These are phyloP conservation scores for Temnothorax rugatulus DNA, from an alignment of 2,888 invertebrate genomes.

Conservation along the genomic window DNA sequence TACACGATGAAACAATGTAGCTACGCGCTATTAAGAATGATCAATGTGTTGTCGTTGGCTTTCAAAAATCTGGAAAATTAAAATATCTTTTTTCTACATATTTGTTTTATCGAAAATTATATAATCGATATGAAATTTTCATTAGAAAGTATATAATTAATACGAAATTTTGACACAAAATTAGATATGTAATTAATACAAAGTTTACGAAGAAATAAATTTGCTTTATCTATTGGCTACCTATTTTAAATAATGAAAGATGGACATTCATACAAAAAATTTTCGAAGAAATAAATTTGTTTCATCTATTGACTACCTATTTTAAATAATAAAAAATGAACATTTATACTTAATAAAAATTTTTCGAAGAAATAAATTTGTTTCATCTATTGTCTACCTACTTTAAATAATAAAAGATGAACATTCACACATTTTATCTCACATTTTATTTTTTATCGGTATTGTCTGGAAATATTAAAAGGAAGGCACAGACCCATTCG, in stretches of 20 bases:
- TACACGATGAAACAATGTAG: slow-evolving; percentile 49
- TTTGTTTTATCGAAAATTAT: slow-evolving; percentile 5
- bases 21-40: background rate
- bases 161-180: background rate
- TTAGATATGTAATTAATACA: background rate
- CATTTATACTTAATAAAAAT: too few species aligned
- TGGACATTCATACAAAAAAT: background rate
- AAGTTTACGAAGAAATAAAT: background rate
- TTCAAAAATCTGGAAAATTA: background rate
- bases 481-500: background rate
- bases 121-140: background rate
- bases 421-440: background rate
- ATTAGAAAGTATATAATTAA: background rate
- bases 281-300: background rate
- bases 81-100: background rate
- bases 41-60: background rate
- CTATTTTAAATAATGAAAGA: background rate
- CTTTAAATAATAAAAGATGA: too few species aligned
- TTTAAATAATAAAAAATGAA: background rate
- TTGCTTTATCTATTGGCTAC: background rate
- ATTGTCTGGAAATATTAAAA: background rate
- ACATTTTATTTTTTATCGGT: background rate
- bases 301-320: background rate
- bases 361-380: too few species aligned
- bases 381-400: too few species aligned